Percentiles rank a stretch among this genome's conserved stretches.
These are phyloP conservation scores for Apostichopus parvimensis DNA, from an alignment of 35 echinoderm and acorn worm species.

Conservation along the genomic window DNA sequence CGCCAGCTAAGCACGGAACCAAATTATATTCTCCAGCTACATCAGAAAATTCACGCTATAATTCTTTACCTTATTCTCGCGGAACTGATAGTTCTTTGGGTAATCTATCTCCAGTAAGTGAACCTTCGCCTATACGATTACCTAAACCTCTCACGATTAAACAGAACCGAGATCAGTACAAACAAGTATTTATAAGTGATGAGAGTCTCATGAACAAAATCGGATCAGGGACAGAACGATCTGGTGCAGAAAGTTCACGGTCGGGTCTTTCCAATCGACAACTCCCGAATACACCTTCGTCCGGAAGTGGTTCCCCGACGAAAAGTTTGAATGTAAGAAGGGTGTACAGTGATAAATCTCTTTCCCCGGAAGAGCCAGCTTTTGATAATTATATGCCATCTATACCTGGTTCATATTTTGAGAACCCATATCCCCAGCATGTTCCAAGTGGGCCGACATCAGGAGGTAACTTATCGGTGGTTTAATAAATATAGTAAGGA, in stretches of 20 bases:
- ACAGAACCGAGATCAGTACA: constrained; percentile 69
- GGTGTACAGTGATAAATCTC: constrained; percentile 72
- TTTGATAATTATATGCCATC: constrained; percentile 90
- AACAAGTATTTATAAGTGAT: constrained; percentile 86
- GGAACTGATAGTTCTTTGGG: constrained; percentile 33
- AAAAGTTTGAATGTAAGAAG: constrained; percentile 37
- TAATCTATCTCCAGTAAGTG: constrained; percentile 59
- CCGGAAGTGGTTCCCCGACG: constrained; percentile 61
- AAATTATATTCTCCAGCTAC: constrained; percentile 44
- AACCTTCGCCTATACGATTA: constrained; percentile 70
- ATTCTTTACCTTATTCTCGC: constrained; percentile 45
- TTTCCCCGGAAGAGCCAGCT: constrained; percentile 82
- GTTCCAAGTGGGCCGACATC: constrained; percentile 1
- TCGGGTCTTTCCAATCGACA: constrained; percentile 54
- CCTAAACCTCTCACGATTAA: constrained; percentile 69
- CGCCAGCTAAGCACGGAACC: constrained; percentile 1
- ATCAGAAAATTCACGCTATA: constrained; percentile 44
- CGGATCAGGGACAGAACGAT: constrained; percentile 65
- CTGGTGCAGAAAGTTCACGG: constrained; percentile 63
- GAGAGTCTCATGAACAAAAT: constrained; percentile 72
- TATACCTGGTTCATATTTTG: constrained; percentile 86
- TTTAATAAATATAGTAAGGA: not conserved
- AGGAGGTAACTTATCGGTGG: constrained; percentile 32
- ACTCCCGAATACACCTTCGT: constrained; percentile 74
- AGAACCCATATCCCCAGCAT: constrained; percentile 63